Percentiles rank a stretch among this genome's conserved stretches.
phyloP scores from a whole-genome alignment of 1,140 invertebrate species.

The Dreissena polymorpha region DNA sequence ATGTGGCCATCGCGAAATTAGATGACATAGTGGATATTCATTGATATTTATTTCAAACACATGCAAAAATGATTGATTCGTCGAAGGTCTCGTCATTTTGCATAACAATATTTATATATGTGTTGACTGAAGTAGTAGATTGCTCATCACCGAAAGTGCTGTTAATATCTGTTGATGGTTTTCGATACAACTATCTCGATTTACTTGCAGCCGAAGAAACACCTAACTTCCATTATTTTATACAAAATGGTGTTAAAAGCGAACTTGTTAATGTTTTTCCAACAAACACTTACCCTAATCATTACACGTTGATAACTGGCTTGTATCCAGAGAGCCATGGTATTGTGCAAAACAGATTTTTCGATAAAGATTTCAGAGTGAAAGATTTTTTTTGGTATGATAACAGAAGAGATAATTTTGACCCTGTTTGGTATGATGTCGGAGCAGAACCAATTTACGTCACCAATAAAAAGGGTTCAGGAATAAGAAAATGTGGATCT shows the following conservation, averaged over 20 bases:
- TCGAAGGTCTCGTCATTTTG: too few relatives aligned
- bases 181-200: constrained; percentile 68
- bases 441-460: constrained; percentile 74
- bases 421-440: constrained; percentile 64
- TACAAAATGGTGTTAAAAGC: constrained; percentile 64
- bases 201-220: constrained; percentile 21
- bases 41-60: too few relatives aligned
- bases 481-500: constrained; percentile 39
- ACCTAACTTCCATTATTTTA: constrained; percentile 67
- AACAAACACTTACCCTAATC: constrained; percentile 89
- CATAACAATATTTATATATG: too few relatives aligned
- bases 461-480: constrained; percentile 62
- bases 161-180: constrained; percentile 74
- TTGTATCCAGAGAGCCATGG: constrained; percentile 87
- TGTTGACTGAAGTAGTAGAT: neutral
- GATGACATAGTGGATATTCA: too few relatives aligned
- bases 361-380: constrained; percentile 79
- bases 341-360: constrained; percentile 85
- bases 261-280: constrained; percentile 82
- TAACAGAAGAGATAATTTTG: constrained; percentile 65
- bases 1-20: too few relatives aligned
- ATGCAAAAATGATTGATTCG: too few relatives aligned
- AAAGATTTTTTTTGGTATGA: constrained; percentile 76
- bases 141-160: constrained; percentile 56
- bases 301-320: constrained; percentile 87